A percentile compares a stretch with the other conserved stretches of the same genome.
These are phyloP conservation scores for Ochropleura plecta DNA, from an alignment of 2,888 invertebrate species.

Conservation along the genomic window DNA sequence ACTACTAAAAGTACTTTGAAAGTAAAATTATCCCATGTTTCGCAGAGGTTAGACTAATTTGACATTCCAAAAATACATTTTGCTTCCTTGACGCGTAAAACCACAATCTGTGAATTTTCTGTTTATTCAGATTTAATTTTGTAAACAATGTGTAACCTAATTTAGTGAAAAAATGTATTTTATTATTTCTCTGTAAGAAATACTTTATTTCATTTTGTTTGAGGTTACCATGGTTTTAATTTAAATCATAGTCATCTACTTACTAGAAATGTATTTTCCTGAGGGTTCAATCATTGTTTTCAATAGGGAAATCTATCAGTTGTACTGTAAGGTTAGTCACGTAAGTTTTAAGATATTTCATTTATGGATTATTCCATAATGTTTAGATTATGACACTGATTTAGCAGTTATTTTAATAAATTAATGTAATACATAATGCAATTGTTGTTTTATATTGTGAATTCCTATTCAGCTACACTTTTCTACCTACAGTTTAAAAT, in stretches of 20 bases:
- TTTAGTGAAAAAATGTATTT: slow-evolving; percentile 16
- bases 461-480: not conserved
- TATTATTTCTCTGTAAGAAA: slow-evolving; percentile 16
- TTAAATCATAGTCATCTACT: slow-evolving; percentile 51
- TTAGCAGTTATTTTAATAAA: slow-evolving; percentile 79
- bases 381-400: slow-evolving; percentile 74
- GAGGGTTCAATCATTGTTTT: slow-evolving; percentile 60
- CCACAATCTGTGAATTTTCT: slow-evolving; percentile 38
- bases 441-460: slow-evolving; percentile 47
- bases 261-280: slow-evolving; percentile 66
- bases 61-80: slow-evolving; percentile 61
- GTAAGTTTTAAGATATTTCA: slow-evolving; percentile 75
- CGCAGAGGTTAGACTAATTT: slow-evolving; percentile 50
- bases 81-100: slow-evolving; percentile 18
- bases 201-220: slow-evolving; percentile 30
- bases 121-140: slow-evolving; percentile 33
- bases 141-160: slow-evolving; percentile 20
- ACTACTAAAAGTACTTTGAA: slow-evolving; percentile 29
- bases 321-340: slow-evolving; percentile 74
- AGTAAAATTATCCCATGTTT: slow-evolving; percentile 13
- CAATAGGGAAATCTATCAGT: slow-evolving; percentile 65
- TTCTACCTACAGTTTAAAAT: not conserved
- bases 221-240: slow-evolving; percentile 36
- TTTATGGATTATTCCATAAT: slow-evolving; percentile 76
- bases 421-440: slow-evolving; percentile 72